These are phyloP conservation scores for Pseudeuparius sepicola DNA, from an alignment of 2,888 invertebrate species.

Conservation along the genomic window DNA sequence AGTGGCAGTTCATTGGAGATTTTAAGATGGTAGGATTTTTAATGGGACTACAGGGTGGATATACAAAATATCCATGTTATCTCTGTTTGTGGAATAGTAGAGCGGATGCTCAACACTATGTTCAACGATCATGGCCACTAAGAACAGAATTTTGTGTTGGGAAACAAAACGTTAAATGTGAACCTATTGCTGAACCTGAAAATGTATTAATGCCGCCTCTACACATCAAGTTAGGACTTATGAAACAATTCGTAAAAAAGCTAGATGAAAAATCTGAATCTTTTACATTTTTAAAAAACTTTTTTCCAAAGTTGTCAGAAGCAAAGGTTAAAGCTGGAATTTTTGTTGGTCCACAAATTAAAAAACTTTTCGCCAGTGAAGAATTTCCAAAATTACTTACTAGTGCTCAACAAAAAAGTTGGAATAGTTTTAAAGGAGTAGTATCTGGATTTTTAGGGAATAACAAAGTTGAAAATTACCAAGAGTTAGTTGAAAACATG, in stretches of 20 bases:
- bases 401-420: constrained; percentile 15
- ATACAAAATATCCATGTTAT: constrained; percentile 23
- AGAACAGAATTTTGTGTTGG: constrained; percentile 13
- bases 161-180: constrained; percentile 4
- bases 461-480: constrained; percentile 26
- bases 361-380: constrained; percentile 17
- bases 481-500: constrained; percentile 24
- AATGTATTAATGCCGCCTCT: no score
- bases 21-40: constrained; percentile 27
- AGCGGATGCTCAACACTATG: constrained; percentile 19
- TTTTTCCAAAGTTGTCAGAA: constrained; percentile 9
- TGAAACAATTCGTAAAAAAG: no score
- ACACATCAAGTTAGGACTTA: constrained; percentile 11
- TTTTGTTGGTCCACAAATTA: constrained; percentile 13
- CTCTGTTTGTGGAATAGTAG: constrained; percentile 23
- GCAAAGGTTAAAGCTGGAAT: constrained; percentile 11
- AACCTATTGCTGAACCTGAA: constrained; percentile 4
- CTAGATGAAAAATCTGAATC: no score
- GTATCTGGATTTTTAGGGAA: constrained; percentile 20
- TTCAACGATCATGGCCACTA: constrained; percentile 18
- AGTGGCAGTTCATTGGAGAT: constrained; percentile 24
- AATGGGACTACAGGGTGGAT: constrained; percentile 23
- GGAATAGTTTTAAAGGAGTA: constrained; percentile 16
- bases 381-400: constrained; percentile 20
- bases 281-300: no score